Conservation (phyloP, 2,888 invertebrate genomes). For the Drosophila prolongata region DNA sequence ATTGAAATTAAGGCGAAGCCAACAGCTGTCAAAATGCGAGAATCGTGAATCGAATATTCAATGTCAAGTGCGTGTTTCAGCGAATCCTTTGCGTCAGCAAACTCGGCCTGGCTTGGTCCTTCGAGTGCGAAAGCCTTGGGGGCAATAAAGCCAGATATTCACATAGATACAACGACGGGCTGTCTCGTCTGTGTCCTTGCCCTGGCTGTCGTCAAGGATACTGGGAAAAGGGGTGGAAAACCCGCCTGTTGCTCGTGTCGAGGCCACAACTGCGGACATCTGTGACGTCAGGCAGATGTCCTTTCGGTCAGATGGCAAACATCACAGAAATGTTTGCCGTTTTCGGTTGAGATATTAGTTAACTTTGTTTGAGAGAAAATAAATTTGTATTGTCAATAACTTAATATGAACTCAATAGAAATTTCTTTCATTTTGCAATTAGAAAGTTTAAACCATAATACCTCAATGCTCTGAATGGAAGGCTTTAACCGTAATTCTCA, state of each 20-base stretch:
- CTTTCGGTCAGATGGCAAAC: conserved; percentile 5
- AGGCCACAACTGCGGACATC: conserved; percentile 12
- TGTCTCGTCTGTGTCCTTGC: conserved; percentile 30
- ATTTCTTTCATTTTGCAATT: neutral
- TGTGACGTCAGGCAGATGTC: conserved; percentile 27
- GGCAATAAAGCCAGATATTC: neutral
- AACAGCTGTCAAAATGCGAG: conserved; percentile 27
- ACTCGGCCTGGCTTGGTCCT: conserved; percentile 11
- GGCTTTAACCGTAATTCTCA: conserved; percentile 7
- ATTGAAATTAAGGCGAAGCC: conserved; percentile 48
- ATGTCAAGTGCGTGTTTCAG: conserved; percentile 61
- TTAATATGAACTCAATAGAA: neutral
- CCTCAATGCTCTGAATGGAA: conserved; percentile 13
- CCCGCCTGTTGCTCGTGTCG: conserved; percentile 37
- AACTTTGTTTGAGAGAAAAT: no score
- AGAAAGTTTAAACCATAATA: conserved; percentile 18
- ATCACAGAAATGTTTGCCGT: neutral
- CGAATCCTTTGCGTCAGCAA: conserved; percentile 40
- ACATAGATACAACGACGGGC: conserved; percentile 11
- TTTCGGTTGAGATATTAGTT: neutral
- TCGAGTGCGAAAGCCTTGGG: conserved; percentile 28
- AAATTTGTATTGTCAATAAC: no score
- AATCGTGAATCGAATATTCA: conserved; percentile 40
- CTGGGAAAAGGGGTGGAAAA: neutral
- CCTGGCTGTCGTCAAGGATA: conserved; percentile 21